Evolutionary conservation across 2,113 vertebrate species (phyloP).

Genomic region (Oostethus manadensis): DNA sequence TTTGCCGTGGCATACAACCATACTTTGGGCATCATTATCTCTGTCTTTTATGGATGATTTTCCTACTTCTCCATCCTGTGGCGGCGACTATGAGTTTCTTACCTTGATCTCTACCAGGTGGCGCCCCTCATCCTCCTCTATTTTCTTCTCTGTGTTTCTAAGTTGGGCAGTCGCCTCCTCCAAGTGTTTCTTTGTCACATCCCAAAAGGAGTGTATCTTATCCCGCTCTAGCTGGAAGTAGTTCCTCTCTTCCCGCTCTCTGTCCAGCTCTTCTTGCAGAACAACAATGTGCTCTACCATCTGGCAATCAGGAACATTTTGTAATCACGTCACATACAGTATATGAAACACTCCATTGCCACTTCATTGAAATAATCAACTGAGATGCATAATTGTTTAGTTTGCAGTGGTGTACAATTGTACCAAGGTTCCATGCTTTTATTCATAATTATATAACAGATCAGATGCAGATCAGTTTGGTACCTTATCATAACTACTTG

Average conservation of each 20-base stretch:
- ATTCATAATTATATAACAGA: not conserved
- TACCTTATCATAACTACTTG: not conserved
- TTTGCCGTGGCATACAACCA: not conserved
- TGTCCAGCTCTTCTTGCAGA: slow-evolving; percentile 83
- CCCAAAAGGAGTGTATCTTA: slow-evolving; percentile 84
- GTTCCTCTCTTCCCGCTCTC: slow-evolving; percentile 86
- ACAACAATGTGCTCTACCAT: slow-evolving; percentile 77
- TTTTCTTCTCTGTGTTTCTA: slow-evolving; percentile 77
- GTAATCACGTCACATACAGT: not conserved
- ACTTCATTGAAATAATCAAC: not conserved
- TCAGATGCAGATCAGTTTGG: not conserved
- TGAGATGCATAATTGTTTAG: not conserved
- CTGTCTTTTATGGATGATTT: not conserved
- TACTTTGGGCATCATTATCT: too few species aligned
- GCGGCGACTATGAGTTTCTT: not conserved
- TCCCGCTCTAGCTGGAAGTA: slow-evolving; percentile 90
- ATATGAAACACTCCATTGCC: too few species aligned
- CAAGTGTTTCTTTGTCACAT: slow-evolving; percentile 78
- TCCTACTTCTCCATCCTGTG: not conserved
- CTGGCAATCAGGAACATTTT: slow-evolving; percentile 59
- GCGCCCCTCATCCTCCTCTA: slow-evolving; percentile 81
- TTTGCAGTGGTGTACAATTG: not conserved
- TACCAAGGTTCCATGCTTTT: not conserved
- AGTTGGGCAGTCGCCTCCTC: slow-evolving; percentile 80
- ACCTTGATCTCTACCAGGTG: slow-evolving; percentile 92